A percentile compares a stretch with the other conserved stretches of the same genome.
These are phyloP conservation scores for Ethmia dodecea DNA, from an alignment of 2,888 invertebrate genomes.

Conservation along the genomic window DNA sequence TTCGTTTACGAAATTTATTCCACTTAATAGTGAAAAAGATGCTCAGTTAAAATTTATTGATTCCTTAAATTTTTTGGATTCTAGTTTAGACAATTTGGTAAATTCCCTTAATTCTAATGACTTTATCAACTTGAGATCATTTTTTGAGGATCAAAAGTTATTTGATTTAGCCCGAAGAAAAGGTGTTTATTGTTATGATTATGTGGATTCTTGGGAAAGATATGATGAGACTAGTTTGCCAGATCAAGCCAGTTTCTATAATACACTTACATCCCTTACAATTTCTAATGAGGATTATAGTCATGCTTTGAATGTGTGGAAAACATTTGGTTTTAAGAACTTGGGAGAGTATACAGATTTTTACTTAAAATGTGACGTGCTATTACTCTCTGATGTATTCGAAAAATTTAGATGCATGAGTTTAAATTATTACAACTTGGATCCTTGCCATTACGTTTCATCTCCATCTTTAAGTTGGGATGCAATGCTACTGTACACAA, in stretches of 20 bases:
- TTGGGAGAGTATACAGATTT: conserved; percentile 14
- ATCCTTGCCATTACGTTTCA: conserved; percentile 9
- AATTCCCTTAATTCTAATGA: conserved; percentile 4
- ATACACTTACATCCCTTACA: background rate
- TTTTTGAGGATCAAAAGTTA: conserved; percentile 3
- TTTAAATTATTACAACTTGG: conserved; percentile 6
- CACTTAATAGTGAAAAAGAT: background rate
- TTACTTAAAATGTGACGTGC: conserved; percentile 12
- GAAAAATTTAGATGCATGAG: conserved; percentile 12
- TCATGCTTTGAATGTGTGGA: conserved; percentile 6
- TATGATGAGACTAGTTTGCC: conserved; percentile 9
- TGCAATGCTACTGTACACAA: conserved; percentile 11
- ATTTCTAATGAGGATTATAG: background rate
- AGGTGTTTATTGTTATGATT: conserved; percentile 14
- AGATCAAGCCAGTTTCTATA: background rate
- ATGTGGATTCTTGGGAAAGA: conserved; percentile 9
- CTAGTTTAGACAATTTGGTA: conserved; percentile 11
- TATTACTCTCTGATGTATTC: conserved; percentile 10
- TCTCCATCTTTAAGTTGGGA: conserved; percentile 12
- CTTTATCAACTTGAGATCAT: conserved; percentile 5
- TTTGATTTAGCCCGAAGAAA: conserved; percentile 7
- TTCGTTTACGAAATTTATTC: conserved; percentile 9
- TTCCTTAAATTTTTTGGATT: conserved; percentile 9
- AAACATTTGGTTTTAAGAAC: conserved; percentile 5
- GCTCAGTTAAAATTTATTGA: conserved; percentile 6